phyloP scores from a whole-genome alignment of 2,888 invertebrate genomes.

The Cremastobaeus sp. region DNA sequence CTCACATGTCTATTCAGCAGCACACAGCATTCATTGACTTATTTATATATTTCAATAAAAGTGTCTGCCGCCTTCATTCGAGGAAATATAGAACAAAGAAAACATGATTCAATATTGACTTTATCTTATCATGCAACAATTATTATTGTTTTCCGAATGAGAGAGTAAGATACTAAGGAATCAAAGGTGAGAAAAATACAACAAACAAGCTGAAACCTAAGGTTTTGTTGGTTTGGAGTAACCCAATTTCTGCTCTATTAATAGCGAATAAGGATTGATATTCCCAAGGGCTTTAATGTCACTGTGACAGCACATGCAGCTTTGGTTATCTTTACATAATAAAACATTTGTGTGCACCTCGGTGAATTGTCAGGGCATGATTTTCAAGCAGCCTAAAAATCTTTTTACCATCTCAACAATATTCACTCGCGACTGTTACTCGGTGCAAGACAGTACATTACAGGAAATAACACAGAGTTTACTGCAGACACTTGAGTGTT shows the following conservation, averaged over 20 bases:
- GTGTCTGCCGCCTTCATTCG: too few species aligned
- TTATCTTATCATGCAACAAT: neutral
- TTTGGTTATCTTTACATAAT: conserved; percentile 4
- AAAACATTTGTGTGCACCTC: too few species aligned
- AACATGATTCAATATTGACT: neutral
- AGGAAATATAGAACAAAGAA: too few species aligned
- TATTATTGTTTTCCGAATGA: neutral
- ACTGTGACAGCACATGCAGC: conserved; percentile 12
- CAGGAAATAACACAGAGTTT: conserved; percentile 29
- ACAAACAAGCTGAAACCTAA: conserved; percentile 4
- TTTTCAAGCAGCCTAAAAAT: too few species aligned
- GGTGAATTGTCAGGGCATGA: too few species aligned
- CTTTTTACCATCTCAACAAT: neutral
- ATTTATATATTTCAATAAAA: too few species aligned
- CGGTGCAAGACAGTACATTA: neutral
- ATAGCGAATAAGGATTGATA: conserved; percentile 64
- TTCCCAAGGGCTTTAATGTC: conserved; percentile 40
- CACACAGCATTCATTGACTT: too few species aligned
- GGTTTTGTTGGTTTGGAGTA: conserved; percentile 65
- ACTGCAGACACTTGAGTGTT: conserved; percentile 26
- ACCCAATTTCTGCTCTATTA: conserved; percentile 70
- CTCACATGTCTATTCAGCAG: too few species aligned
- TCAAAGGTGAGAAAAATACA: neutral
- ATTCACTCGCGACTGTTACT: neutral
- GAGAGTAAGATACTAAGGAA: neutral